Base-by-base conservation (phyloP, 2,888 invertebrate genomes). In the Stenodera caucasica region DNA sequence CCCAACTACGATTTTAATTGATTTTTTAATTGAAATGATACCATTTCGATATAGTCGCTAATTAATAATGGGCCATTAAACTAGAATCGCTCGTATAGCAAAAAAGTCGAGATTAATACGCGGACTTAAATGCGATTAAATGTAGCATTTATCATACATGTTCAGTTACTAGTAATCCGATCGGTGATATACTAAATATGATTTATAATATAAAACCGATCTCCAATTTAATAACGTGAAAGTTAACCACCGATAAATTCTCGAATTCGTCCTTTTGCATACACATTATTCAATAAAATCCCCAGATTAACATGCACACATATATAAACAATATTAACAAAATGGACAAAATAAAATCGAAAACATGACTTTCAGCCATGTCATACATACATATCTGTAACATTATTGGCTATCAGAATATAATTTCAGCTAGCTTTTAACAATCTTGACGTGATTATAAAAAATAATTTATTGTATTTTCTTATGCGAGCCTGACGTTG, bases 141-240 rank as follows among this genome's bases (percentile, higher is more conserved):
- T 57, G 55, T 57, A 56, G 60, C 68, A 67, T 68, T 68, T 65
- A 67, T 68, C 68, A 65, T 60, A 26, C n/a, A 65, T 64, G 57
- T 65, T 59, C 64, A 64, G 23, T 58, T 65, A 60, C 53, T 57
- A 51, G 58, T 68, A 68, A 68, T 67, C 68, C 64, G 61, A 64
- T 63, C 67, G 63, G 67, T 67, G 67, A 68, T 68, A 65, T 68
- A 67, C 68, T 68, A 67, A 68, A 68, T 68, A 68, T 68, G 68
- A 68, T 67, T 68, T 67, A 68, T 59, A 60, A 40, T 23, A 33
- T 56, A 60, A 33, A 57, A 40, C 63, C 60, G 63, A 63, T 60
- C 63, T 55, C 55, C 63, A 55, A 63, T 63, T 63, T 63, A 63
- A 60, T 63, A 63, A 60, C 63, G 55, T 57, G 63, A 63, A 63